A percentile compares a stretch with the other conserved stretches of the same genome.
Conservation (phyloP, 2,113 vertebrate genomes). For the Pseudolaguvia tuberculata region DNA sequence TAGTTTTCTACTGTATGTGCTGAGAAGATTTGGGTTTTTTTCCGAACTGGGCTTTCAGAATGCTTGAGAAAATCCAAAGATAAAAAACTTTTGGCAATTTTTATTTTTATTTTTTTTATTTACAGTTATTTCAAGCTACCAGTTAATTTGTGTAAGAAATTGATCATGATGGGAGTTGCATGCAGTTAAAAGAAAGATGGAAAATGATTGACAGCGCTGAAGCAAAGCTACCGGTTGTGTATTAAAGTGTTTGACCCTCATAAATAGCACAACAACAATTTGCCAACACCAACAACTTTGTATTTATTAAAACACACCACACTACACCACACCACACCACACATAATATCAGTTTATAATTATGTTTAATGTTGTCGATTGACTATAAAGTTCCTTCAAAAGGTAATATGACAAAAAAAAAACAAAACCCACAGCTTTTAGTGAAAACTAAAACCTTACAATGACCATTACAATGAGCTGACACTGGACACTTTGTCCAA, state of each 20-base stretch:
- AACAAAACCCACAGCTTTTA: not conserved
- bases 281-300: not conserved
- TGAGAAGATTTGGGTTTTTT: not conserved
- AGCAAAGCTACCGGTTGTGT: not conserved
- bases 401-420: not conserved
- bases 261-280: not conserved
- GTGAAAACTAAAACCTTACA: not conserved
- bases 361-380: not conserved
- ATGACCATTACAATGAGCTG: not conserved
- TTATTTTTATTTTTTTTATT: too few relatives aligned
- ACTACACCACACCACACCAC: not conserved
- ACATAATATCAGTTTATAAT: not conserved
- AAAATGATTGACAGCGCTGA: not conserved
- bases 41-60: not conserved
- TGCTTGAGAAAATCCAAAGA: not conserved
- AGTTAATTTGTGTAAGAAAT: not conserved
- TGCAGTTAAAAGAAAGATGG: not conserved
- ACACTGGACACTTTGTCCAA: not conserved
- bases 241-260: not conserved
- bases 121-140: not conserved
- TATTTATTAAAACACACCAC: constrained; percentile 4
- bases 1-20: not conserved
- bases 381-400: not conserved
- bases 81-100: not conserved
- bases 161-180: not conserved